Conservation (phyloP, 2,888 invertebrate species). For the Spilarctia lutea region DNA sequence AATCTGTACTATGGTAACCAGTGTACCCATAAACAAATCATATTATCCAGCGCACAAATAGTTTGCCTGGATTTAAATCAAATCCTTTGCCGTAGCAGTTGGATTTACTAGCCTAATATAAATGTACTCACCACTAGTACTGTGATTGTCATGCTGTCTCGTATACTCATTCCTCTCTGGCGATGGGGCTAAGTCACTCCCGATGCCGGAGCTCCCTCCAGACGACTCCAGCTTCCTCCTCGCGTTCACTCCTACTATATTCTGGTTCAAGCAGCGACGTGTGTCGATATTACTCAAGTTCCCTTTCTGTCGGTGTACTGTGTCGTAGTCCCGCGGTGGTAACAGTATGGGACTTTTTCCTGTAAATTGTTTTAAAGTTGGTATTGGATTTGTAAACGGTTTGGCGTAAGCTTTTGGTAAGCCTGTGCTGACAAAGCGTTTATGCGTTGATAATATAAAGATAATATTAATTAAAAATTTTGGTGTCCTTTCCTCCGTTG, state of each 20-base stretch:
- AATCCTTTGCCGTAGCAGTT: too few relatives aligned
- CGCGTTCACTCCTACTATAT: constrained; percentile 86
- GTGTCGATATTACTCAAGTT: constrained; percentile 81
- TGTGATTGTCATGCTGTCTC: constrained; percentile 86
- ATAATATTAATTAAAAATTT: not conserved
- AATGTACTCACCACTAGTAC: constrained; percentile 86
- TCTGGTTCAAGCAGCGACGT: constrained; percentile 89
- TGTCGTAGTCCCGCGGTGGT: constrained; percentile 98
- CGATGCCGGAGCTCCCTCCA: constrained; percentile 95
- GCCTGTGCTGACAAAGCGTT: not conserved
- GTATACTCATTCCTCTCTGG: constrained; percentile 88
- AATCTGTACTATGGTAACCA: too few relatives aligned
- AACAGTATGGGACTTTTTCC: constrained; percentile 92
- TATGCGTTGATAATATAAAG: not conserved
- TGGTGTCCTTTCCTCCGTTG: not conserved
- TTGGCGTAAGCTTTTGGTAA: not conserved
- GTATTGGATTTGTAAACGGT: not conserved
- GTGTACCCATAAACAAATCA: too few relatives aligned
- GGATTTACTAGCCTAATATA: too few relatives aligned
- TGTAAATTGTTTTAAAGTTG: constrained; percentile 49
- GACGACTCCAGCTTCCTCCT: constrained; percentile 88
- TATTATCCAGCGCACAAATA: too few relatives aligned
- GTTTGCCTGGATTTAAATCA: too few relatives aligned
- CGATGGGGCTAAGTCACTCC: constrained; percentile 95
- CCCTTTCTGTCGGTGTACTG: constrained; percentile 91